These are phyloP conservation scores for Orestias chungarensis DNA, from an alignment of 2,797 vertebrate species.

Conservation along the genomic window DNA sequence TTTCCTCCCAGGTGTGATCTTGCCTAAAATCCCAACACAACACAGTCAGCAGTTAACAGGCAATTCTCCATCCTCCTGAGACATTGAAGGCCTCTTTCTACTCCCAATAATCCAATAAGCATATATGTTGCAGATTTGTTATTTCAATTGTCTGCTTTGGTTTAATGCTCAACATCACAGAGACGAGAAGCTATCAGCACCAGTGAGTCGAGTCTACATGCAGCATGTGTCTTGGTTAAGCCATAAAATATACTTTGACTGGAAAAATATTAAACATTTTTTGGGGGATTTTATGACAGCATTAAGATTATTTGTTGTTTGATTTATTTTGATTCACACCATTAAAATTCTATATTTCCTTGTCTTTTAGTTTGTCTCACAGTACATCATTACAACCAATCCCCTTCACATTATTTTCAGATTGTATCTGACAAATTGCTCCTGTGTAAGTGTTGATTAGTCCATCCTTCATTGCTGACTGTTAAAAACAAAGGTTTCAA, in stretches of 20 bases:
- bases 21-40: too few species aligned
- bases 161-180: constrained; percentile 18
- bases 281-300: not conserved
- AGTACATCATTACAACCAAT: not conserved
- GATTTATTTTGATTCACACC: not conserved
- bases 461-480: constrained; percentile 3
- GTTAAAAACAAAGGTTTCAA: constrained; percentile 2
- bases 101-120: constrained; percentile 77
- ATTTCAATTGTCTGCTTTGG: constrained; percentile 49
- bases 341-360: not conserved
- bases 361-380: not conserved
- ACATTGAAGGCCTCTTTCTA: constrained; percentile 68
- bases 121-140: constrained; percentile 65
- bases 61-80: constrained; percentile 69
- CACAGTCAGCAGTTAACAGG: constrained; percentile 74
- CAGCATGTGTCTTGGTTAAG: not conserved
- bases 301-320: not conserved
- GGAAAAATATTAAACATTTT: not conserved
- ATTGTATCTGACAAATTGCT: constrained; percentile 6
- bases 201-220: constrained; percentile 12
- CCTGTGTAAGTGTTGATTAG: constrained; percentile 12
- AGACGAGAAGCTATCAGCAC: not conserved
- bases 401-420: not conserved
- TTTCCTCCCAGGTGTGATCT: constrained; percentile 54
- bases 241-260: not conserved